phyloP scores from a whole-genome alignment of 2,797 vertebrate species.

The Aselliscus stoliczkanus region DNA sequence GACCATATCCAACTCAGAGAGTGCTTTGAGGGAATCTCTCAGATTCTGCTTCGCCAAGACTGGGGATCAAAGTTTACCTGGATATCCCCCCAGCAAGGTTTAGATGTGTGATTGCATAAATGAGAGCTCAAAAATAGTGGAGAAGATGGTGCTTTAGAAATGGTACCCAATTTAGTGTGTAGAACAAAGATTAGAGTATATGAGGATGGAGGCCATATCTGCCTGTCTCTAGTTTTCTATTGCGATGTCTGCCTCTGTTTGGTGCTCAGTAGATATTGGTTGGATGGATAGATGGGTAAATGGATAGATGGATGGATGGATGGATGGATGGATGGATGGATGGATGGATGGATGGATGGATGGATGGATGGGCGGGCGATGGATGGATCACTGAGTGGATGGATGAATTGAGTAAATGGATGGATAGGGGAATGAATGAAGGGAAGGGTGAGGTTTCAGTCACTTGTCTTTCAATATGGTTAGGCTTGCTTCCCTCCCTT shows the following conservation, averaged over 20 bases:
- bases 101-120: not conserved
- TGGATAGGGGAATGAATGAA: not conserved
- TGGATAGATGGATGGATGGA: not conserved
- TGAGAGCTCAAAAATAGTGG: not conserved
- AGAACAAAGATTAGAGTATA: not conserved
- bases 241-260: not conserved
- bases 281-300: not conserved
- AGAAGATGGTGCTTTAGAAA: not conserved
- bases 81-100: not conserved
- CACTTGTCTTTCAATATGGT: not conserved
- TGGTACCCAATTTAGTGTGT: not conserved
- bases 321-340: not conserved
- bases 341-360: not conserved
- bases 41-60: not conserved
- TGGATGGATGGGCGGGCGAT: not conserved
- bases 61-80: not conserved
- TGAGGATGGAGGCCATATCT: not conserved
- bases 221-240: not conserved
- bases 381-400: not conserved
- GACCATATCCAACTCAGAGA: not conserved
- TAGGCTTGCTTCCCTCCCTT: not conserved
- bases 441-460: not conserved
- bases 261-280: not conserved
- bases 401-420: not conserved
- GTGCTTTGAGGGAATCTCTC: not conserved